Percentiles rank a stretch among this genome's conserved stretches.
Conservation (phyloP, 2,797 vertebrate genomes). For the Zalophus californianus region DNA sequence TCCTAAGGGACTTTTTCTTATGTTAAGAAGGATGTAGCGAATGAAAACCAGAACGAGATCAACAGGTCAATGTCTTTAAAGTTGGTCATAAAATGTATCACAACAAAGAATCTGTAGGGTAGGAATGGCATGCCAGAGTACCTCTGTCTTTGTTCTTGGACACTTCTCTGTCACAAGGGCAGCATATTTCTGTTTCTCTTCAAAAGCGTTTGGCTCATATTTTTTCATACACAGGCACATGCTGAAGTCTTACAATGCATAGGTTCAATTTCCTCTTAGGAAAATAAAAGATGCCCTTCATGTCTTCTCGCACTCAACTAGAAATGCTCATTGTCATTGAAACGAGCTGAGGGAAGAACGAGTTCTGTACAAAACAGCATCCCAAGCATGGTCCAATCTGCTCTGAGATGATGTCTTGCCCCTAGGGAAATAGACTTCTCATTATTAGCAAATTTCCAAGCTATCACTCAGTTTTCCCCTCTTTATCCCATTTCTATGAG, state of each 20-base stretch:
- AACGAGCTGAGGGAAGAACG: constrained; percentile 75
- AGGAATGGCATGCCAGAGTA: constrained; percentile 67
- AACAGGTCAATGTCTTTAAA: constrained; percentile 80
- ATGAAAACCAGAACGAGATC: constrained; percentile 81
- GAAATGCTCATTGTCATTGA: constrained; percentile 78
- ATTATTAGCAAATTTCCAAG: constrained; percentile 79
- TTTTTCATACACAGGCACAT: constrained; percentile 56
- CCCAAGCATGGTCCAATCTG: background rate
- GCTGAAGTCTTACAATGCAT: constrained; percentile 68
- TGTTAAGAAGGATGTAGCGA: constrained; percentile 73
- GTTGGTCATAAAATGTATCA: constrained; percentile 77
- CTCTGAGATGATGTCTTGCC: constrained; percentile 40
- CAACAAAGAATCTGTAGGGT: constrained; percentile 66
- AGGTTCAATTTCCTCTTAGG: constrained; percentile 77
- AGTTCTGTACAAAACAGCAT: constrained; percentile 66
- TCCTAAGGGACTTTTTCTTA: constrained; percentile 77
- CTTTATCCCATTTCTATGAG: constrained; percentile 67
- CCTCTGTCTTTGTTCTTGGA: constrained; percentile 76
- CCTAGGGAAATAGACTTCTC: constrained; percentile 73
- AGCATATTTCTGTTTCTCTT: constrained; percentile 80
- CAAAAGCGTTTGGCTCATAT: constrained; percentile 72
- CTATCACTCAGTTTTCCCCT: constrained; percentile 64
- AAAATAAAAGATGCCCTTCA: constrained; percentile 70
- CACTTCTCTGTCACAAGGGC: constrained; percentile 75
- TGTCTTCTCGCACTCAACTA: constrained; percentile 77